Evolutionary conservation across 2,888 invertebrate genomes (phyloP).

Genomic region (Belgica antarctica): DNA sequence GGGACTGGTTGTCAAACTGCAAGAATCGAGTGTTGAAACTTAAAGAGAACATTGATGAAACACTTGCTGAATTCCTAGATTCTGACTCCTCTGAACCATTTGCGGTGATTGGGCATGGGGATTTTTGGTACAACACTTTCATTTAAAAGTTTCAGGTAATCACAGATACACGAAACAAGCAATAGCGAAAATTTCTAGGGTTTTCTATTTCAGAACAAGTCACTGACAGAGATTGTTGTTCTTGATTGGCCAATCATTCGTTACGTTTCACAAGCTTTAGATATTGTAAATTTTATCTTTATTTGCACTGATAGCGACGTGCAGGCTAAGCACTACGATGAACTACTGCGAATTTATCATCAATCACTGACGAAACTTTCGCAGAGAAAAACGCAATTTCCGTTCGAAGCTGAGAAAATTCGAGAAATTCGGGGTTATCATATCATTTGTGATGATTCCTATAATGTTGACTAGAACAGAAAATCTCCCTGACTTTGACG

Average conservation of each 20-base stretch:
- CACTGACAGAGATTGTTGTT: constrained; percentile 41
- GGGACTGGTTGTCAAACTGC: constrained; percentile 24
- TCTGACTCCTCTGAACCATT: constrained; percentile 43
- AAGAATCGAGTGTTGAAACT: constrained; percentile 36
- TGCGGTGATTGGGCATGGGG: constrained; percentile 45
- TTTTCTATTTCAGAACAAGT: constrained; percentile 4
- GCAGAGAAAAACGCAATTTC: constrained; percentile 43
- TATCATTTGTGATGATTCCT: no score
- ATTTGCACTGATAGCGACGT: constrained; percentile 44
- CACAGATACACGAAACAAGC: not conserved
- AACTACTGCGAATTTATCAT: constrained; percentile 44
- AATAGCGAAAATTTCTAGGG: not conserved
- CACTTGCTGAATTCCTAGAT: not conserved
- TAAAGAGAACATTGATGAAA: not conserved
- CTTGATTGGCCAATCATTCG: constrained; percentile 45
- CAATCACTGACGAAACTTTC: constrained; percentile 44
- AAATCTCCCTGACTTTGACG: no score
- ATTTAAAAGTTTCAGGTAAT: constrained; percentile 39
- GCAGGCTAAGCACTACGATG: constrained; percentile 44
- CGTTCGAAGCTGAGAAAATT: constrained; percentile 44
- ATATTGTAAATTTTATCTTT: constrained; percentile 45
- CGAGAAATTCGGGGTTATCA: no score
- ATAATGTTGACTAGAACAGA: no score
- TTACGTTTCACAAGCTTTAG: constrained; percentile 45
- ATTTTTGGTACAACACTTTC: constrained; percentile 45